Conservation (phyloP, 2,113 vertebrate genomes). For the Dromaius novaehollandiae region DNA sequence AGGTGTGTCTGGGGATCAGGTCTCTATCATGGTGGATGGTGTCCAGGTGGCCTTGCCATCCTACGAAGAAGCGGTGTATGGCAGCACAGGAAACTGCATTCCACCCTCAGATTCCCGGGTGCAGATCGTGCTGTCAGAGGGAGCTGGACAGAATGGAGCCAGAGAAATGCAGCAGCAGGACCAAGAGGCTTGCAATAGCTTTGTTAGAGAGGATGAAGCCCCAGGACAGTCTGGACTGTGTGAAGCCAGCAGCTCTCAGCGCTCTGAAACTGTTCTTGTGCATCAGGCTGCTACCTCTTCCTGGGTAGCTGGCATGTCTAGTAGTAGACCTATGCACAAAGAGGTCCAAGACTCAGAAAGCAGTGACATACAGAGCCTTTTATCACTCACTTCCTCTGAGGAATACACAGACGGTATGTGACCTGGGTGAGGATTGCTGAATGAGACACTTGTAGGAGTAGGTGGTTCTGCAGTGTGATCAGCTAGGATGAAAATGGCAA, state of each 20-base stretch:
- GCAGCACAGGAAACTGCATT: conserved; percentile 84
- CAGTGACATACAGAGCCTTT: conserved; percentile 96
- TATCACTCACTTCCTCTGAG: conserved; percentile 90
- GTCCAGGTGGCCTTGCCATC: conserved; percentile 95
- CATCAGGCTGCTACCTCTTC: conserved; percentile 86
- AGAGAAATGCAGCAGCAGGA: conserved; percentile 66
- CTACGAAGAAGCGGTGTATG: conserved; percentile 97
- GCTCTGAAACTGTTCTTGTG: conserved; percentile 91
- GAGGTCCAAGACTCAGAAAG: conserved; percentile 88
- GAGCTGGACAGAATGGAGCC: conserved; percentile 65
- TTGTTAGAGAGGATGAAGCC: conserved; percentile 78
- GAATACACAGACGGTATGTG: conserved; percentile 94
- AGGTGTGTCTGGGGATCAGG: conserved; percentile 90
- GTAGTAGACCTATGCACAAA: conserved; percentile 76
- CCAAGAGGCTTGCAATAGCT: conserved; percentile 66
- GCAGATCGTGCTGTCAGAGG: conserved; percentile 94
- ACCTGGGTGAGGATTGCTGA: background rate
- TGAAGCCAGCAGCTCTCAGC: conserved; percentile 86
- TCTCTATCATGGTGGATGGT: conserved; percentile 95
- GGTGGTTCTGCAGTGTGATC: background rate
- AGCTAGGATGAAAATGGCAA: background rate
- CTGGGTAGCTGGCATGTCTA: conserved; percentile 86
- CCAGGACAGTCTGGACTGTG: conserved; percentile 79
- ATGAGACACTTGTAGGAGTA: background rate
- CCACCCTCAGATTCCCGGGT: conserved; percentile 86